phyloP scores from a whole-genome alignment of 1,140 invertebrate genomes.

The Zaprionus ghesquierei region DNA sequence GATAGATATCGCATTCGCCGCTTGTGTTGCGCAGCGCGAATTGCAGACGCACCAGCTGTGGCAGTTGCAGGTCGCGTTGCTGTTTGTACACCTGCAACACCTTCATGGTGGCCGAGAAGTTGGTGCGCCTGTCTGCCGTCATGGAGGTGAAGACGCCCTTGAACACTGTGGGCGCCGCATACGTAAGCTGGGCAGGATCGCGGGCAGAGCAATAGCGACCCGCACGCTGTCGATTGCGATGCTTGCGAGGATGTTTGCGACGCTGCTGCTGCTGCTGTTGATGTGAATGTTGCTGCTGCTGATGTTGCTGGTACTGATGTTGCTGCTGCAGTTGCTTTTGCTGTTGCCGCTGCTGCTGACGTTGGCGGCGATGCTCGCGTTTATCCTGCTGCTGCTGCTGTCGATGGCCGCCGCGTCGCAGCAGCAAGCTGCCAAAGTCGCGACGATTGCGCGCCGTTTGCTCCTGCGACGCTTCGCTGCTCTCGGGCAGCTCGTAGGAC shows the following conservation, averaged over 20 bases:
- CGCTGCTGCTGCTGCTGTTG: slow-evolving; percentile 64
- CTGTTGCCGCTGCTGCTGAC: slow-evolving; percentile 30
- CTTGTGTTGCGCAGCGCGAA: slow-evolving; percentile 71
- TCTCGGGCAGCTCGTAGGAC: slow-evolving; percentile 70
- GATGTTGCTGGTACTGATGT: slow-evolving; percentile 48
- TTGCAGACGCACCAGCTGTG: slow-evolving; percentile 74
- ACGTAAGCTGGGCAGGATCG: slow-evolving; percentile 86
- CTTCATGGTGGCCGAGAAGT: slow-evolving; percentile 87
- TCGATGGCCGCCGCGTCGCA: slow-evolving; percentile 11
- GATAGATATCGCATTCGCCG: slow-evolving; percentile 82
- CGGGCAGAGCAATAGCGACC: slow-evolving; percentile 85
- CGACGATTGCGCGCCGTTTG: slow-evolving; percentile 69
- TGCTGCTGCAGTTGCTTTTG: slow-evolving; percentile 35
- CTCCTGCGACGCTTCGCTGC: slow-evolving; percentile 28
- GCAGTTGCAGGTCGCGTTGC: slow-evolving; percentile 83
- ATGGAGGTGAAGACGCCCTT: slow-evolving; percentile 86
- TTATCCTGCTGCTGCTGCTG: slow-evolving; percentile 33
- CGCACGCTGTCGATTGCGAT: slow-evolving; percentile 58
- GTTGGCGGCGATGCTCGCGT: slow-evolving; percentile 37
- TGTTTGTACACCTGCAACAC: slow-evolving; percentile 86
- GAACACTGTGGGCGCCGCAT: slow-evolving; percentile 86
- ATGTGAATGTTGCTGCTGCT: slow-evolving; percentile 34
- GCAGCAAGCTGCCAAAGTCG: slow-evolving; percentile 46
- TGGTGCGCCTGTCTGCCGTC: slow-evolving; percentile 84
- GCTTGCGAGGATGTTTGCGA: slow-evolving; percentile 56